Percentiles rank a stretch among this genome's conserved stretches.
Evolutionary conservation across 2,113 vertebrate genomes (phyloP).

Genomic region (Willisornis vidua): DNA sequence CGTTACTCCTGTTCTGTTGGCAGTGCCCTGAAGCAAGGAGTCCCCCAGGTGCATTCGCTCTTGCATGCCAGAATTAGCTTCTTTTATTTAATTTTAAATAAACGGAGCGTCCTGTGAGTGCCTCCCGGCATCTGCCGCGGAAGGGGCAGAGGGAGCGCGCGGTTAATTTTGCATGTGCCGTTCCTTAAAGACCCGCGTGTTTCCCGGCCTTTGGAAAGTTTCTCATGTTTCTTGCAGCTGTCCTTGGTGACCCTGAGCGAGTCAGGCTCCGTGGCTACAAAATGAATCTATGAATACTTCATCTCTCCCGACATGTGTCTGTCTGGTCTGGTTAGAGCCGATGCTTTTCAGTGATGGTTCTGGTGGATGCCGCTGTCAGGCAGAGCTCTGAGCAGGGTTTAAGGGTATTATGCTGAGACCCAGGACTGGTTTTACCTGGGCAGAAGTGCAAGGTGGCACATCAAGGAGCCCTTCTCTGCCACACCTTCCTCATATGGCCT

Average conservation of each 20-base stretch:
- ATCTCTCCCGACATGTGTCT: neutral
- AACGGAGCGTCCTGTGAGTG: neutral
- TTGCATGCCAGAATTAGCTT: slow-evolving; percentile 38
- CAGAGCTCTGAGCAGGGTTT: neutral
- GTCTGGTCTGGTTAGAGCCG: neutral
- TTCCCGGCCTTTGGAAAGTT: neutral
- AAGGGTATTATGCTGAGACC: neutral
- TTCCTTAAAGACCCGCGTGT: neutral
- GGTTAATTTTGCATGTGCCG: neutral
- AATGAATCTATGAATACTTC: neutral
- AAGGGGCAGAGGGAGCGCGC: neutral
- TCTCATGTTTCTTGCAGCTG: neutral
- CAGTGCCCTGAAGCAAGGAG: slow-evolving; percentile 41
- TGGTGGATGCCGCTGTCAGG: fast-evolving
- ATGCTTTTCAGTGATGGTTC: neutral
- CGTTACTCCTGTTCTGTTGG: slow-evolving; percentile 8
- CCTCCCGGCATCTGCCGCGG: neutral
- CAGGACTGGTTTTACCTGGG: neutral
- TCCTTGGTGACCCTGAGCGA: neutral
- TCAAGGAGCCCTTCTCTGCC: neutral
- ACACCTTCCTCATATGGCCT: fast-evolving
- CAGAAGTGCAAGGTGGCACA: neutral
- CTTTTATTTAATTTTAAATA: slow-evolving; percentile 60
- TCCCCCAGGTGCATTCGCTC: slow-evolving; percentile 23
- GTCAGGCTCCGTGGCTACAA: neutral